Evolutionary conservation across 2,113 vertebrate genomes (phyloP).

Genomic region (Sakesphorus luctuosus): DNA sequence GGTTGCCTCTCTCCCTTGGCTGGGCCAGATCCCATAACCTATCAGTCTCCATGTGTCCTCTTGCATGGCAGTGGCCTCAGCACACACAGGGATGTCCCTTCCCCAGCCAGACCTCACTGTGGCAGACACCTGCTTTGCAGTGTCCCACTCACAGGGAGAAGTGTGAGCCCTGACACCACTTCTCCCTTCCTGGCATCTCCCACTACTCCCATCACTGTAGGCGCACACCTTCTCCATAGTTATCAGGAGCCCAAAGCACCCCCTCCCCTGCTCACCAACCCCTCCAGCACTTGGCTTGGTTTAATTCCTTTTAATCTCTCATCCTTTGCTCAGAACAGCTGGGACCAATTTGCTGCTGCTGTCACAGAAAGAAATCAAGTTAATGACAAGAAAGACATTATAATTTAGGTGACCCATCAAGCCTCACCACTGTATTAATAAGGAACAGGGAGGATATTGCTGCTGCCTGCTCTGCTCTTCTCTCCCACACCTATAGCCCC

Average conservation of each 20-base stretch:
- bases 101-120: neutral
- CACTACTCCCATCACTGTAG: too few relatives aligned
- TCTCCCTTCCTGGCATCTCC: neutral
- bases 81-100: neutral
- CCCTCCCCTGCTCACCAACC: neutral
- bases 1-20: neutral
- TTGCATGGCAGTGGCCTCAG: neutral
- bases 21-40: neutral
- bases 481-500: neutral
- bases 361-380: conserved; percentile 57
- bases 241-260: neutral
- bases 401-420: conserved; percentile 27
- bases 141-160: neutral
- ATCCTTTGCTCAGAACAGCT: conserved; percentile 2
- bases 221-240: accelerated
- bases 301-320: conserved; percentile 32
- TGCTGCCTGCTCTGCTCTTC: neutral
- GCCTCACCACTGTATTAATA: neutral
- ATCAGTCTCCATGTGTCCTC: neutral
- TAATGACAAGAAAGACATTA: conserved; percentile 39
- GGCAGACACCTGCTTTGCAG: neutral
- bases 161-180: accelerated
- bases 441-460: neutral
- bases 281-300: neutral
- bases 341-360: conserved; percentile 24